phyloP scores from a whole-genome alignment of 2,888 invertebrate species.

The Philhelius pedissequus region DNA sequence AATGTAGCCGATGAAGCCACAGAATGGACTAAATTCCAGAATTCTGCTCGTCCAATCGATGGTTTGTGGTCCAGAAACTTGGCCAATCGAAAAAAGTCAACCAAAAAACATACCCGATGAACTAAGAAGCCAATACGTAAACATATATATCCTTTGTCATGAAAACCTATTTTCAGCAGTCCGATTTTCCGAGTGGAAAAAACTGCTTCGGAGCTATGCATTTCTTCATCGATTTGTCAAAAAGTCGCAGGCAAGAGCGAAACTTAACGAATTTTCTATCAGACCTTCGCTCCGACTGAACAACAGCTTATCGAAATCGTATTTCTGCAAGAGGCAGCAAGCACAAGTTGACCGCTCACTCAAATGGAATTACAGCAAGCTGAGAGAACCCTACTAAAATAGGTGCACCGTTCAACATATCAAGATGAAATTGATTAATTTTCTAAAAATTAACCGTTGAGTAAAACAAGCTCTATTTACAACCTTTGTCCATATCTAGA shows the following conservation, averaged over 20 bases:
- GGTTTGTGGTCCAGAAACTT: not conserved
- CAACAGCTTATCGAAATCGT: not conserved
- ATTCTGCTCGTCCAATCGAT: not conserved
- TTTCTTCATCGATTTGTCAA: not conserved
- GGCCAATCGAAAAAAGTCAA: not conserved
- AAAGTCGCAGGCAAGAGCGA: not conserved
- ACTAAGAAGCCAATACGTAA: not conserved
- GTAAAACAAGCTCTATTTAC: slow-evolving; percentile 15
- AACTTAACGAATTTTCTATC: not conserved
- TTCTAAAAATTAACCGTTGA: not conserved
- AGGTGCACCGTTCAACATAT: not conserved
- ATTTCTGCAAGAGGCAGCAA: not conserved
- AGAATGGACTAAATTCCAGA: not conserved
- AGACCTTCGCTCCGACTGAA: not conserved
- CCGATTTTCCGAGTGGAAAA: not conserved
- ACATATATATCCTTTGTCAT: not conserved
- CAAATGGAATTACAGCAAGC: not conserved
- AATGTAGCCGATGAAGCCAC: slow-evolving; percentile 11
- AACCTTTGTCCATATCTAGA: not conserved
- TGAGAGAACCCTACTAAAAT: not conserved
- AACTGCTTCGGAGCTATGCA: too few species aligned
- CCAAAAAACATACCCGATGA: not conserved
- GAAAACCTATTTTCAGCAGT: not conserved
- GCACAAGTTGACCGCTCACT: not conserved
- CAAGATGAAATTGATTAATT: not conserved